Conservation (phyloP, 2,888 invertebrate species). For the Chalcosyrphus nemorum region DNA sequence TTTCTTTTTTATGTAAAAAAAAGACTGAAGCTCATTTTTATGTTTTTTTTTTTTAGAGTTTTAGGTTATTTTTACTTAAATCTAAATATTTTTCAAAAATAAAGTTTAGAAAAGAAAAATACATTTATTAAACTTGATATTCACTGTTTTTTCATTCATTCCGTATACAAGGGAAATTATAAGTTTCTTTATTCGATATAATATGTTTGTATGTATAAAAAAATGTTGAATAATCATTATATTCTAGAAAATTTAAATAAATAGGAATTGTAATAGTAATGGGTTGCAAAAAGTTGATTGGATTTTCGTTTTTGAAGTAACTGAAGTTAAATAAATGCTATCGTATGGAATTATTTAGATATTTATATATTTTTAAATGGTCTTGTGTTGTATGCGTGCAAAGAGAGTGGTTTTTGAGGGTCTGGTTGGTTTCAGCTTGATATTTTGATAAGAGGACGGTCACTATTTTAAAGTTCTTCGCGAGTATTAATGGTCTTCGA, state of each 20-base stretch:
- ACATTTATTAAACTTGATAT: conserved; percentile 42
- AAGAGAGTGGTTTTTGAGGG: background rate
- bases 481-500: too few relatives aligned
- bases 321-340: conserved; percentile 58
- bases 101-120: conserved; percentile 12
- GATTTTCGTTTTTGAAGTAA: background rate
- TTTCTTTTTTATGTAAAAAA: conserved; percentile 46
- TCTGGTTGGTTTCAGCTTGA: too few relatives aligned
- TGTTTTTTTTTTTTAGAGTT: conserved; percentile 8
- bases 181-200: conserved; percentile 11
- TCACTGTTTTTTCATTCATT: conserved; percentile 50
- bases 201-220: background rate
- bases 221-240: conserved; percentile 1
- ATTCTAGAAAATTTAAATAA: conserved; percentile 8
- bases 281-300: background rate
- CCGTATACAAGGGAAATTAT: conserved; percentile 58
- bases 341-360: conserved; percentile 51
- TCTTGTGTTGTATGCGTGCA: conserved; percentile 5
- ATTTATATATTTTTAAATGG: conserved; percentile 5
- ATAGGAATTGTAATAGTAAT: conserved; percentile 53
- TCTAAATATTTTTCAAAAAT: conserved; percentile 41
- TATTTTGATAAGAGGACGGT: too few relatives aligned
- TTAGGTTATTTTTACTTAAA: too few relatives aligned
- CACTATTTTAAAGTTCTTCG: too few relatives aligned
- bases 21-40: conserved; percentile 62